These are phyloP conservation scores for Oligia latruncula DNA, from an alignment of 2,888 invertebrate species.

Conservation along the genomic window DNA sequence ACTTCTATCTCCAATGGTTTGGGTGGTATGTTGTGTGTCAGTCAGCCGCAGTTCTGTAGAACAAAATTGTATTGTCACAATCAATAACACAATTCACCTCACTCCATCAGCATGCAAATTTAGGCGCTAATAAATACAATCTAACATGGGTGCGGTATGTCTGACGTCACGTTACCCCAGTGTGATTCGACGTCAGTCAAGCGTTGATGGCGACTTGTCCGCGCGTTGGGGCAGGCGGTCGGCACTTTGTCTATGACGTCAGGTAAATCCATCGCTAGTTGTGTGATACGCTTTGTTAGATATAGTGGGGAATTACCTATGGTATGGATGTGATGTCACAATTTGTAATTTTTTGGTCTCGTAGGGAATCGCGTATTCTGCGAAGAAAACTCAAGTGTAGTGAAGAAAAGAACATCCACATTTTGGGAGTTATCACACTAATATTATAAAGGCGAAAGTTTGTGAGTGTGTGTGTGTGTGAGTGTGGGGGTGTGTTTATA, in stretches of 20 bases:
- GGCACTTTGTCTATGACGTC: conserved; percentile 25
- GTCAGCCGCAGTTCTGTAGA: background rate
- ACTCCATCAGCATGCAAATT: conserved; percentile 12
- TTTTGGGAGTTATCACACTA: background rate
- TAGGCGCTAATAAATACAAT: conserved; percentile 17
- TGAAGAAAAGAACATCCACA: background rate
- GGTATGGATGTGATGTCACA: background rate
- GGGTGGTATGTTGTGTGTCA: background rate
- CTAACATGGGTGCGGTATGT: conserved; percentile 20
- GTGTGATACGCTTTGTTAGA: conserved; percentile 29
- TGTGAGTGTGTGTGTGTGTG: too few relatives aligned
- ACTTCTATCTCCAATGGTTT: background rate
- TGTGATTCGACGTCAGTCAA: conserved; percentile 16
- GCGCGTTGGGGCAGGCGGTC: conserved; percentile 12
- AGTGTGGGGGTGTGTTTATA: too few relatives aligned
- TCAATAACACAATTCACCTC: conserved; percentile 13
- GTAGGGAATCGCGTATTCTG: background rate
- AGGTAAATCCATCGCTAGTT: background rate
- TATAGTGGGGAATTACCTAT: background rate
- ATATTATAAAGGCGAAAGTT: too few relatives aligned
- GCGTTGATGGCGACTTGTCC: conserved; percentile 32
- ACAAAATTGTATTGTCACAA: background rate
- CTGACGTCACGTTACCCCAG: conserved; percentile 28
- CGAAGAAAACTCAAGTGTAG: background rate
- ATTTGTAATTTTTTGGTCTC: background rate